Evolutionary conservation across 2,113 vertebrate genomes (phyloP).

Genomic region (Centropus unirufus): DNA sequence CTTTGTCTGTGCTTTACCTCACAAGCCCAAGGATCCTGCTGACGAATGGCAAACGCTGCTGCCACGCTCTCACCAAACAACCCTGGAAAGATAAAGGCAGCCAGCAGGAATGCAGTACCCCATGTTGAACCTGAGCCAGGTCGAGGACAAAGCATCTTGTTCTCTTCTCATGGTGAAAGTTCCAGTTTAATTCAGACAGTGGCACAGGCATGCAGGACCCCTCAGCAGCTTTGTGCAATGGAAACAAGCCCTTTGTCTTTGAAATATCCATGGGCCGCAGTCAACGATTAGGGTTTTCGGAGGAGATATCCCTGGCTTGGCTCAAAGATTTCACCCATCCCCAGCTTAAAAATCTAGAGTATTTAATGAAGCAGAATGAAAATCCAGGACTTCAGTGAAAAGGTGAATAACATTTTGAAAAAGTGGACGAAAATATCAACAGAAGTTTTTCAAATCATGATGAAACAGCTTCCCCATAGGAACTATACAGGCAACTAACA

Average conservation of each 20-base stretch:
- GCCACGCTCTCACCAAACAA: not conserved
- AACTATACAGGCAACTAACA: not conserved
- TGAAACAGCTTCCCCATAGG: not conserved
- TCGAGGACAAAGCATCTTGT: not conserved
- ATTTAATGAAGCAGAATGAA: not conserved
- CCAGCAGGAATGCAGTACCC: not conserved
- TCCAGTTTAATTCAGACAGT: not conserved
- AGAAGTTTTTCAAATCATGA: not conserved
- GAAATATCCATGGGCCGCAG: not conserved
- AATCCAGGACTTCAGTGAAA: not conserved
- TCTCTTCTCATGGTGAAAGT: not conserved
- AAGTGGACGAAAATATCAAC: not conserved
- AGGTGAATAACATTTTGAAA: not conserved
- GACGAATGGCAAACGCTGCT: accelerated
- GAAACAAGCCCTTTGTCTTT: not conserved
- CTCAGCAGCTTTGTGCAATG: not conserved
- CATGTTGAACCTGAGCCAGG: not conserved
- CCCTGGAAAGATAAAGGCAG: not conserved
- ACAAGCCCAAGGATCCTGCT: accelerated
- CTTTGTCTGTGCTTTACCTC: not conserved
- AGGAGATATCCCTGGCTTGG: not conserved
- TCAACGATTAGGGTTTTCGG: not conserved
- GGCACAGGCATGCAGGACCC: not conserved
- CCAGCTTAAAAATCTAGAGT: not conserved
- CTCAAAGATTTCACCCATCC: not conserved